Percentiles rank a stretch among this genome's conserved stretches.
Conservation (phyloP, 2,888 invertebrate genomes). For the Reticulitermes lucifugus region DNA sequence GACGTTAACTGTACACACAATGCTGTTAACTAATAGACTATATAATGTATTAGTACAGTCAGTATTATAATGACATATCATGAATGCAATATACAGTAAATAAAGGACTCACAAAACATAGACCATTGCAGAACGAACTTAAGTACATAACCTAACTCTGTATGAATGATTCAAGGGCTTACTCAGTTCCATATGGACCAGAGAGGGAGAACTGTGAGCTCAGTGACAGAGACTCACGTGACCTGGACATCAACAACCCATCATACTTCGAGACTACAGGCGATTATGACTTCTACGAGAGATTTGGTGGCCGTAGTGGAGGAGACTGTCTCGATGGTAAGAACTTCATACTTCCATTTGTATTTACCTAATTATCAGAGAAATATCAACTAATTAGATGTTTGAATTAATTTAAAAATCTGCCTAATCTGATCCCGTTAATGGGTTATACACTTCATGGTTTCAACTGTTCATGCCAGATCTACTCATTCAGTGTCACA, state of each 20-base stretch:
- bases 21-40: no score
- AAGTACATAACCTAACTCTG: neutral
- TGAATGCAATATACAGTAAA: no score
- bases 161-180: constrained; percentile 63
- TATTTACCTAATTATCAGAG: no score
- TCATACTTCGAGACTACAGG: constrained; percentile 85
- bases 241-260: constrained; percentile 86
- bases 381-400: no score
- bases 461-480: neutral
- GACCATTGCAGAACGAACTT: no score
- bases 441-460: neutral
- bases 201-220: constrained; percentile 90
- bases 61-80: no score
- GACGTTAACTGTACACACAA: no score
- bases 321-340: constrained; percentile 88
- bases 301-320: constrained; percentile 77
- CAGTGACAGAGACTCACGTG: constrained; percentile 86
- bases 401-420: no score
- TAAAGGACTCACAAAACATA: no score
- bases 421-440: neutral
- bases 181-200: constrained; percentile 69
- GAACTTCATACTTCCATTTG: neutral
- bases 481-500: neutral
- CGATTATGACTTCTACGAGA: constrained; percentile 88
- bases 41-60: no score